Evolutionary conservation across 2,888 invertebrate species (phyloP).

Genomic region (Melinaea marsaeus): DNA sequence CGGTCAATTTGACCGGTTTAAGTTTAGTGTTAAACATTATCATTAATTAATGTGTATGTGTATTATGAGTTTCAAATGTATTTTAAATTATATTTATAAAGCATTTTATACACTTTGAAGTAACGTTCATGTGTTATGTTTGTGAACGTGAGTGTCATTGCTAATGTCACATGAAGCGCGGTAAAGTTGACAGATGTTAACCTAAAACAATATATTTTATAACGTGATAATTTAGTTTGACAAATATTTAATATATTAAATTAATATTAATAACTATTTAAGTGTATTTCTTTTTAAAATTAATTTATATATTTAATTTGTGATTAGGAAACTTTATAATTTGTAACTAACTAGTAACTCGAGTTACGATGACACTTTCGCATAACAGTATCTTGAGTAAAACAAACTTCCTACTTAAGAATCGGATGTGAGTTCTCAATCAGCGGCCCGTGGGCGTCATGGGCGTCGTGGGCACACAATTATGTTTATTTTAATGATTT

Average conservation of each 20-base stretch:
- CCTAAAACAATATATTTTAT: slow-evolving; percentile 1
- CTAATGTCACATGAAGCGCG: slow-evolving; percentile 1
- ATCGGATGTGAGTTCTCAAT: slow-evolving; percentile 33
- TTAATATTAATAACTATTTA: too few relatives aligned
- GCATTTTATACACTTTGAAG: neutral
- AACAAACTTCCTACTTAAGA: slow-evolving; percentile 31
- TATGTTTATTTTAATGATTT: slow-evolving; percentile 24
- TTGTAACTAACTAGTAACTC: neutral
- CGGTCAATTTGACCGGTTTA: too few relatives aligned
- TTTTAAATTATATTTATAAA: too few relatives aligned
- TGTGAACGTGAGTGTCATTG: neutral
- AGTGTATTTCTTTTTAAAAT: too few relatives aligned
- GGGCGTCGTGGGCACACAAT: slow-evolving; percentile 27
- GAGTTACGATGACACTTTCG: neutral
- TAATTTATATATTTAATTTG: too few relatives aligned
- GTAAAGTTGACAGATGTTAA: neutral
- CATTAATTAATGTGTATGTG: too few relatives aligned
- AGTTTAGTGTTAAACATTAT: too few relatives aligned
- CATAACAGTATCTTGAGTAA: slow-evolving; percentile 5
- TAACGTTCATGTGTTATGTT: neutral
- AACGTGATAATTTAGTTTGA: neutral
- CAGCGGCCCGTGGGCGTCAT: slow-evolving; percentile 14
- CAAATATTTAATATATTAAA: too few relatives aligned
- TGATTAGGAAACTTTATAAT: neutral
- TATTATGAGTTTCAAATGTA: too few relatives aligned